A percentile compares a stretch with the other conserved stretches of the same genome.
phyloP scores from a whole-genome alignment of 2,888 invertebrate species.

The Amiota communis region DNA sequence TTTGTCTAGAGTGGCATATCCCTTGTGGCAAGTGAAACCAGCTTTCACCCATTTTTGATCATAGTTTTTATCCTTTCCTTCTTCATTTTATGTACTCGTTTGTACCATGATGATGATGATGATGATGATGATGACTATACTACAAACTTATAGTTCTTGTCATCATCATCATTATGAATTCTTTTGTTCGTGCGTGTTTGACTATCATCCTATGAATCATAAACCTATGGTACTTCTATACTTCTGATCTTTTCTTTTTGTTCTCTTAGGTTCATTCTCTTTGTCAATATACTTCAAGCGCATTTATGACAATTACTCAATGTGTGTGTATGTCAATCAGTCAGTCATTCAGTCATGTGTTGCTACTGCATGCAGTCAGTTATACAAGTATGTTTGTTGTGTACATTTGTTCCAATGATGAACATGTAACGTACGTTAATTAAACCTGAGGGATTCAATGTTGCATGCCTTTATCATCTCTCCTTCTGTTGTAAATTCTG shows the following conservation, averaged over 20 bases:
- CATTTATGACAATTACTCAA: slow-evolving; percentile 11
- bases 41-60: background rate
- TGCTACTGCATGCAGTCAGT: background rate
- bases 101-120: background rate
- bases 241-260: too few species aligned
- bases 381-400: background rate
- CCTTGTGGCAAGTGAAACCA: background rate
- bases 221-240: too few species aligned
- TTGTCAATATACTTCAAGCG: slow-evolving; percentile 3
- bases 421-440: slow-evolving; percentile 34
- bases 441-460: slow-evolving; percentile 30
- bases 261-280: background rate
- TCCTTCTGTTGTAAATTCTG: background rate
- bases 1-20: background rate
- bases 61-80: background rate
- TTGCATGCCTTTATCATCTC: slow-evolving; percentile 15
- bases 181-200: slow-evolving; percentile 8
- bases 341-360: background rate
- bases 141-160: background rate
- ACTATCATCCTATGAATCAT: background rate
- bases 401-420: slow-evolving; percentile 14
- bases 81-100: background rate
- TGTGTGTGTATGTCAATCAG: background rate
- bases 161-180: background rate
- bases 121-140: background rate